These are phyloP conservation scores for Cremastinae sp. DNA, from an alignment of 2,888 invertebrate species.

Conservation along the genomic window DNA sequence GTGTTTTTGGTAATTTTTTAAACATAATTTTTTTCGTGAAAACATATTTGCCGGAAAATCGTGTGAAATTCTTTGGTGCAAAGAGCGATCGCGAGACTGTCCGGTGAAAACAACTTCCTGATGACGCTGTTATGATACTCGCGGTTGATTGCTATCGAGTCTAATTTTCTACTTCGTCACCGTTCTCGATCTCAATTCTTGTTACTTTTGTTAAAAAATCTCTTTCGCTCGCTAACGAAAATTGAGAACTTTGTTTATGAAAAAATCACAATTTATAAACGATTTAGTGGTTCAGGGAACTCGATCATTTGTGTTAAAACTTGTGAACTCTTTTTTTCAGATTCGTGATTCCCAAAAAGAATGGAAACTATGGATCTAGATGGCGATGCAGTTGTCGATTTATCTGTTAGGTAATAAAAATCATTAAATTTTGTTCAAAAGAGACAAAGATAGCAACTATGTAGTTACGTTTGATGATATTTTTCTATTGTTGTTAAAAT, in stretches of 20 bases:
- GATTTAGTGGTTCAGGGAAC: too few relatives aligned
- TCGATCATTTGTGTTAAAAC: background rate
- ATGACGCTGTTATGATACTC: background rate
- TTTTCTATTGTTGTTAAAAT: background rate
- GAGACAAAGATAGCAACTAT: background rate
- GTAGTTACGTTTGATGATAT: background rate
- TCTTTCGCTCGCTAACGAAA: too few relatives aligned
- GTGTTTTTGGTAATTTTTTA: background rate
- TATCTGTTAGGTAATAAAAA: conserved; percentile 88
- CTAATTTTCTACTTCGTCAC: too few relatives aligned
- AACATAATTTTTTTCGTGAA: background rate
- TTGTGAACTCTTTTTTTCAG: conserved; percentile 61
- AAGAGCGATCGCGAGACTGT: background rate
- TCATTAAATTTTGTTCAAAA: background rate
- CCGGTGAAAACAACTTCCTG: background rate
- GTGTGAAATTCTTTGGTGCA: conserved; percentile 24
- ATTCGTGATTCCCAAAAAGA: conserved; percentile 61
- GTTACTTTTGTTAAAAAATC: too few relatives aligned
- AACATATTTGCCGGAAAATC: background rate
- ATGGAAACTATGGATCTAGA: conserved; percentile 92
- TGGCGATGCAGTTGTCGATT: conserved; percentile 91
- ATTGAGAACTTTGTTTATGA: too few relatives aligned
- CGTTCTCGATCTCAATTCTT: too few relatives aligned
- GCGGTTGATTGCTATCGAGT: background rate
- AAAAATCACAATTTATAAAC: too few relatives aligned